A percentile compares a stretch with the other conserved stretches of the same genome.
phyloP scores from a whole-genome alignment of 2,888 invertebrate genomes.

The Ischnura elegans region DNA sequence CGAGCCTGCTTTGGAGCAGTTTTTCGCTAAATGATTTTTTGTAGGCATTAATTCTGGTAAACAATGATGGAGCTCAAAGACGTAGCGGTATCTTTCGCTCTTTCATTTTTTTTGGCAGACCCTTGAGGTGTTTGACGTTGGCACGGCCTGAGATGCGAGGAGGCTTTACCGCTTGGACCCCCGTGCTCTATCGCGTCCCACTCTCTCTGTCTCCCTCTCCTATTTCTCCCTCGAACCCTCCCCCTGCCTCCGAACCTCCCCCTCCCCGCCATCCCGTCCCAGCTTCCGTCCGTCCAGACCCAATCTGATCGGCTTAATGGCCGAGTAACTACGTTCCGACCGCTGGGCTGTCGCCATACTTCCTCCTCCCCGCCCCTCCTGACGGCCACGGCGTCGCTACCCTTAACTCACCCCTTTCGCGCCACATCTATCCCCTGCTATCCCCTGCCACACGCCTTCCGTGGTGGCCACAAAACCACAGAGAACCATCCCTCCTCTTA shows the following conservation, averaged over 20 bases:
- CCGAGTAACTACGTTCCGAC: conserved; percentile 58
- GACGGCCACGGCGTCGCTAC: background rate
- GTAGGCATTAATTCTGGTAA: no score
- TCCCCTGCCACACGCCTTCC: background rate
- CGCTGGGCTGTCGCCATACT: conserved; percentile 47
- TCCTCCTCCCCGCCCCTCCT: background rate
- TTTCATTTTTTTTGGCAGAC: no score
- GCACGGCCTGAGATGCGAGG: background rate
- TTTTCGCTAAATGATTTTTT: no score
- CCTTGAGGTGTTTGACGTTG: background rate
- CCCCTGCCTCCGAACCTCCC: background rate
- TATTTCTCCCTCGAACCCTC: background rate
- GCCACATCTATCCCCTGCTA: background rate
- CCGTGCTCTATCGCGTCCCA: conserved; percentile 21
- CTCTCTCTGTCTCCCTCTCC: background rate
- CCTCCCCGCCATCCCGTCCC: background rate
- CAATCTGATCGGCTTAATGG: conserved; percentile 66
- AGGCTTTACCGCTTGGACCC: background rate
- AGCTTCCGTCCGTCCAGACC: conserved; percentile 14
- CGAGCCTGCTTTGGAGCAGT: no score
- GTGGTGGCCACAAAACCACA: conserved; percentile 45
- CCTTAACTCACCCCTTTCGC: background rate
- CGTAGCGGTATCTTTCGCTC: no score
- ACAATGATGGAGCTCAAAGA: no score
- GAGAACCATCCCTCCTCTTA: background rate